phyloP scores from a whole-genome alignment of 2,797 vertebrate genomes.

The Mustela erminea region DNA sequence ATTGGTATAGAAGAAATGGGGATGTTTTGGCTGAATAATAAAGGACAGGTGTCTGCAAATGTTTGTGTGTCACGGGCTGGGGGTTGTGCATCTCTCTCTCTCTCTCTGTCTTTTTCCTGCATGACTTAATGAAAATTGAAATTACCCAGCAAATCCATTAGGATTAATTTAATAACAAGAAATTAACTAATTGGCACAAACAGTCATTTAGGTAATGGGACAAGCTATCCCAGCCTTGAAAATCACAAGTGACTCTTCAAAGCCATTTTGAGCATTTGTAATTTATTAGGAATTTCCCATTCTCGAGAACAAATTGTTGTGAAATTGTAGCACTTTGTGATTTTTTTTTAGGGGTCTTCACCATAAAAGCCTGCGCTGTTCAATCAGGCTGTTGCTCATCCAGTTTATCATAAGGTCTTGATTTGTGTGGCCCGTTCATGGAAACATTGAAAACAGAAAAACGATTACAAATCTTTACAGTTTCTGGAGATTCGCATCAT shows the following conservation, averaged over 20 bases:
- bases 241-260: neutral
- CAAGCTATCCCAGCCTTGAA: neutral
- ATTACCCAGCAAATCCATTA: neutral
- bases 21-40: neutral
- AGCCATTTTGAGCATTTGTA: neutral
- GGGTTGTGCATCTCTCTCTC: neutral
- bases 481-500: neutral
- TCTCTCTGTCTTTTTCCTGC: neutral
- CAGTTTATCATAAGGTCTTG: neutral
- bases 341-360: neutral
- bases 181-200: slow-evolving; percentile 22
- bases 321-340: neutral
- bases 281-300: neutral
- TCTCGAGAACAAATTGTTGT: neutral
- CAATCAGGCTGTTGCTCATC: neutral
- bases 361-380: neutral
- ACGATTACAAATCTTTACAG: neutral
- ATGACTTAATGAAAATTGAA: neutral
- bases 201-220: neutral
- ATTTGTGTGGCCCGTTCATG: neutral
- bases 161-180: slow-evolving; percentile 38
- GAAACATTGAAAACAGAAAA: neutral
- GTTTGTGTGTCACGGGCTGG: neutral
- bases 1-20: neutral
- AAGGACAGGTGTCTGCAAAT: neutral